Conservation (phyloP, 2,888 invertebrate species). For the Urechis unicinctus region DNA sequence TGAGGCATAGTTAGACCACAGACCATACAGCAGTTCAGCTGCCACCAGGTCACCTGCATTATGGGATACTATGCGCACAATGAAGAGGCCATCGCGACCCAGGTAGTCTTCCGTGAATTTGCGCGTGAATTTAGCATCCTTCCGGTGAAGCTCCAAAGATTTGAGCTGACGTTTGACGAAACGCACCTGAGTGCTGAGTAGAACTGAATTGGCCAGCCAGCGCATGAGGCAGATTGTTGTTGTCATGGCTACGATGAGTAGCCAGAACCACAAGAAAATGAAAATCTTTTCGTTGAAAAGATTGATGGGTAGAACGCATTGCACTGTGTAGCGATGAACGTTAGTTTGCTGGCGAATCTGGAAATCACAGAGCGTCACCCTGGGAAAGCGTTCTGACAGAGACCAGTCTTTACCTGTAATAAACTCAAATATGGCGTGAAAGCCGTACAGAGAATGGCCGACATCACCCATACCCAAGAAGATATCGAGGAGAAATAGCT, state of each 20-base stretch:
- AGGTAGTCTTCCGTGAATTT: conserved; percentile 17
- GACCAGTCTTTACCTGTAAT: conserved; percentile 46
- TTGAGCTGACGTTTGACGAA: conserved; percentile 16
- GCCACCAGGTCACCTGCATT: conserved; percentile 21
- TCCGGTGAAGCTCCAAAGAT: no score
- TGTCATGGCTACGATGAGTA: conserved; percentile 34
- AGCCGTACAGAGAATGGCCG: conserved; percentile 48
- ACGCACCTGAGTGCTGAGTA: conserved; percentile 8
- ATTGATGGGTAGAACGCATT: no score
- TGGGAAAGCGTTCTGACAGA: conserved; percentile 43
- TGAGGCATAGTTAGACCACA: conserved; percentile 22
- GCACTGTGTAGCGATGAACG: conserved; percentile 21
- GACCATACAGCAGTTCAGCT: conserved; percentile 20
- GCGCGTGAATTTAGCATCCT: conserved; percentile 9
- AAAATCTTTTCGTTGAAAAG: no score
- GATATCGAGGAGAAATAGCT: conserved; percentile 52
- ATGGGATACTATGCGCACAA: conserved; percentile 14
- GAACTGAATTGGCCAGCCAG: conserved; percentile 7
- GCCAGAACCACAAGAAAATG: conserved; percentile 55
- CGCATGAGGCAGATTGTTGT: conserved; percentile 9
- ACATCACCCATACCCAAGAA: conserved; percentile 40
- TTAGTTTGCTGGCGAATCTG: conserved; percentile 17
- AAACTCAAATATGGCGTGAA: conserved; percentile 48
- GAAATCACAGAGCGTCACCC: conserved; percentile 49
- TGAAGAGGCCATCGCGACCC: conserved; percentile 17